Conservation (phyloP, 2,888 invertebrate species). For the Latheticus oryzae region DNA sequence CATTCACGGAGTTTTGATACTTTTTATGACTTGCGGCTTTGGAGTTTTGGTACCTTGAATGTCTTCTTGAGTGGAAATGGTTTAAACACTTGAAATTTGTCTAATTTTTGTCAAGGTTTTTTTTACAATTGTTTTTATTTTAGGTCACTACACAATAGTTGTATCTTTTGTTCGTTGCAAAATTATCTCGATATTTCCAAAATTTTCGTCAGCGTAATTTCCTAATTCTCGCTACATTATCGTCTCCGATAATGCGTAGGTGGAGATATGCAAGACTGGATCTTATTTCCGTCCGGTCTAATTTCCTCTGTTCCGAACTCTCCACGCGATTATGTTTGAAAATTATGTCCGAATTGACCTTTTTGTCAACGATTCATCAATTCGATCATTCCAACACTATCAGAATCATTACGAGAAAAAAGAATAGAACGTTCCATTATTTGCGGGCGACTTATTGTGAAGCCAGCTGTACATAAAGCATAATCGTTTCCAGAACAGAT, state of each 20-base stretch:
- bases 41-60: no score
- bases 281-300: constrained; percentile 41
- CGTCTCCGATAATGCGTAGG: constrained; percentile 37
- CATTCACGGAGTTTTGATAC: constrained; percentile 3
- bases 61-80: no score
- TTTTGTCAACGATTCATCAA: constrained; percentile 16
- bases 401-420: no score
- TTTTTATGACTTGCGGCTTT: no score
- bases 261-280: constrained; percentile 50
- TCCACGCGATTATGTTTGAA: constrained; percentile 7
- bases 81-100: no score
- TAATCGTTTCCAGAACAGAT: constrained; percentile 38
- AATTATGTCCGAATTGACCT: constrained; percentile 22
- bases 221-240: no score
- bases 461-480: constrained; percentile 35
- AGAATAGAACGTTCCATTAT: constrained; percentile 5
- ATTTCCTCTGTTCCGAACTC: constrained; percentile 23
- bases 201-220: no score
- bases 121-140: no score
- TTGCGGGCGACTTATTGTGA: constrained; percentile 26
- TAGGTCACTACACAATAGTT: no score
- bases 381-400: neutral
- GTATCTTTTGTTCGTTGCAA: no score
- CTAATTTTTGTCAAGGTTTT: no score
- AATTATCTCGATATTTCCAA: no score